phyloP scores from a whole-genome alignment of 2,113 vertebrate species.

The Pycnonotus jocosus region DNA sequence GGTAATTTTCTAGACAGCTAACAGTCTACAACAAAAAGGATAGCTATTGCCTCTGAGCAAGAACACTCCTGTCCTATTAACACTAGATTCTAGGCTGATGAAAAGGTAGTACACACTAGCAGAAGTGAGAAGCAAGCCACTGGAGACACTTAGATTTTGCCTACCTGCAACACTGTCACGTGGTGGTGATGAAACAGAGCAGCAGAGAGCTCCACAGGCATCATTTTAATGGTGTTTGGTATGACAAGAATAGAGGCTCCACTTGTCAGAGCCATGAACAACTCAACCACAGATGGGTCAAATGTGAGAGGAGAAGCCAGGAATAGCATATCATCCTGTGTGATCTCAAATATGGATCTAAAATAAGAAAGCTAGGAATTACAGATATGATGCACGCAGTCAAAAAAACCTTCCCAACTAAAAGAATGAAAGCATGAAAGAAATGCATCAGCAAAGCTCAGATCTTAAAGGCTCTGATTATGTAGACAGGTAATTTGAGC shows the following conservation, averaged over 20 bases:
- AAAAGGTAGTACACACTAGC: neutral
- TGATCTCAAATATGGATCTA: constrained; percentile 85
- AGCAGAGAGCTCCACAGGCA: constrained; percentile 75
- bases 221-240: constrained; percentile 82
- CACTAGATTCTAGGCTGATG: neutral
- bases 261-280: constrained; percentile 85
- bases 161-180: constrained; percentile 88
- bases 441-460: neutral
- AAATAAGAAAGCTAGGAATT: constrained; percentile 26
- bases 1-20: neutral
- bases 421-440: neutral
- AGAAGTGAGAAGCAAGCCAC: neutral
- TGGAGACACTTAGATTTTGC: neutral
- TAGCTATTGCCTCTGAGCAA: rapidly evolving
- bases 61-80: neutral
- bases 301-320: constrained; percentile 93
- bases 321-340: constrained; percentile 81
- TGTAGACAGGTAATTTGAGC: neutral
- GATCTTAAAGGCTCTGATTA: neutral
- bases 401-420: neutral
- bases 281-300: constrained; percentile 92
- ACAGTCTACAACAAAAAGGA: neutral
- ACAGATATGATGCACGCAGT: neutral
- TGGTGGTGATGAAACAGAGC: constrained; percentile 80
- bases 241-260: constrained; percentile 88